Conservation (phyloP, 2,113 vertebrate species). For the Mastomys natalensis region DNA sequence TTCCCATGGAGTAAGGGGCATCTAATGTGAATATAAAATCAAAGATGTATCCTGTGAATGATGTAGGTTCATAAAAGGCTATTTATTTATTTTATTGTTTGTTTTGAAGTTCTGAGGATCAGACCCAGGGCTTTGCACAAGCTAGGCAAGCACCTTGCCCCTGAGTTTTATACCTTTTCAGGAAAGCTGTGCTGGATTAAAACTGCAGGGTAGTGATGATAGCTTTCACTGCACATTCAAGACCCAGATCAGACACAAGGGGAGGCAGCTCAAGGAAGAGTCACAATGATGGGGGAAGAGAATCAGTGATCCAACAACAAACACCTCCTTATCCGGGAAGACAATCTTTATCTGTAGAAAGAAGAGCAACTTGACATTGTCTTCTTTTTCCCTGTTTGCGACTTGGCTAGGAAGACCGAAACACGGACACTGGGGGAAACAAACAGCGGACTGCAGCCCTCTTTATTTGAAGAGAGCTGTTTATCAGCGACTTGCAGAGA, state of each 20-base stretch:
- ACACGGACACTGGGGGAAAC: not conserved
- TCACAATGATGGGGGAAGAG: not conserved
- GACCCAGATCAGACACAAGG: not conserved
- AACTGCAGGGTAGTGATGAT: not conserved
- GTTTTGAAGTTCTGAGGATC: not conserved
- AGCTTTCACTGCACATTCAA: not conserved
- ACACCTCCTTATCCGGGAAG: not conserved
- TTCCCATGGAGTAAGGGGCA: not conserved
- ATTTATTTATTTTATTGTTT: not conserved
- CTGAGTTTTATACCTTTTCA: not conserved
- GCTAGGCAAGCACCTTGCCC: not conserved
- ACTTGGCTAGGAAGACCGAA: conserved; percentile 20
- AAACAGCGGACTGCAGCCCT: no score
- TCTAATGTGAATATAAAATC: not conserved
- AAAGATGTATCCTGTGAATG: not conserved
- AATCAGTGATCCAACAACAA: not conserved
- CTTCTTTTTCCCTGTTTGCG: not conserved
- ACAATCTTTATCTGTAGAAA: conserved; percentile 39
- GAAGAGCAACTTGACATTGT: not conserved
- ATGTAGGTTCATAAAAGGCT: not conserved
- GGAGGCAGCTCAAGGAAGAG: not conserved
- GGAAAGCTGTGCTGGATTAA: not conserved
- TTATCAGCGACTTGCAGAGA: not conserved
- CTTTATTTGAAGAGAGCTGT: no score
- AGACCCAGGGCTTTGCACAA: not conserved